phyloP scores from a whole-genome alignment of 2,113 vertebrate genomes.

The Acrocephalus arundinaceus region DNA sequence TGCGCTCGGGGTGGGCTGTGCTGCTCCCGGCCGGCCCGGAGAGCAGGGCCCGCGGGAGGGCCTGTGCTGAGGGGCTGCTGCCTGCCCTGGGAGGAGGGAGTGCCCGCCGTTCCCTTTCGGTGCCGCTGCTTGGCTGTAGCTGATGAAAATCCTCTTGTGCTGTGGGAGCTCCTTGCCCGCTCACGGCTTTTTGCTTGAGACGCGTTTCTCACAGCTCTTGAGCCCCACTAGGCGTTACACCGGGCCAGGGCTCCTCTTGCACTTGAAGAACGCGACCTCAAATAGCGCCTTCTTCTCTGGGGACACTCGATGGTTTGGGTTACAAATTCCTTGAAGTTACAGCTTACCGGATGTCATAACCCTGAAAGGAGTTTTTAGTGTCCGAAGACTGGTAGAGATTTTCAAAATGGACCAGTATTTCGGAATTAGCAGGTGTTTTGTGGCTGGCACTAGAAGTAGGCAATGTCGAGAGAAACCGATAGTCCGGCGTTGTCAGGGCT shows the following conservation, averaged over 20 bases:
- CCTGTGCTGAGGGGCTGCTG: background rate
- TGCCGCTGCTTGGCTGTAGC: background rate
- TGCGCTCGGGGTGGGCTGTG: background rate
- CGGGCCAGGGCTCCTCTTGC: background rate
- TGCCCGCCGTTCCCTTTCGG: background rate
- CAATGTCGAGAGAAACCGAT: accelerated
- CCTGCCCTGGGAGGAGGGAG: background rate
- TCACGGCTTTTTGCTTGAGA: background rate
- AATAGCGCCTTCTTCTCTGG: background rate
- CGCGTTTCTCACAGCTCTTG: accelerated
- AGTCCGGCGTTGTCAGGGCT: background rate
- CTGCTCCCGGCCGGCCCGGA: background rate
- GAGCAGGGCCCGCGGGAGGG: background rate
- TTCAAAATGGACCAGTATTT: background rate
- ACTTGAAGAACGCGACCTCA: background rate
- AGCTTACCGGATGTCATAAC: background rate
- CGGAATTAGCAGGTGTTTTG: background rate
- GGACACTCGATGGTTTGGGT: accelerated
- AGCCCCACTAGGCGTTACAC: accelerated
- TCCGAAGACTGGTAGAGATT: background rate
- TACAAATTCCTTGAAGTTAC: background rate
- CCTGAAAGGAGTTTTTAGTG: background rate
- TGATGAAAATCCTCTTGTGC: background rate
- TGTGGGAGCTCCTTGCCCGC: accelerated
- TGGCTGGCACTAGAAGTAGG: background rate